Conservation (phyloP, 37 sponge, comb jelly and placozoan species). For the Eunapius fragilis region DNA sequence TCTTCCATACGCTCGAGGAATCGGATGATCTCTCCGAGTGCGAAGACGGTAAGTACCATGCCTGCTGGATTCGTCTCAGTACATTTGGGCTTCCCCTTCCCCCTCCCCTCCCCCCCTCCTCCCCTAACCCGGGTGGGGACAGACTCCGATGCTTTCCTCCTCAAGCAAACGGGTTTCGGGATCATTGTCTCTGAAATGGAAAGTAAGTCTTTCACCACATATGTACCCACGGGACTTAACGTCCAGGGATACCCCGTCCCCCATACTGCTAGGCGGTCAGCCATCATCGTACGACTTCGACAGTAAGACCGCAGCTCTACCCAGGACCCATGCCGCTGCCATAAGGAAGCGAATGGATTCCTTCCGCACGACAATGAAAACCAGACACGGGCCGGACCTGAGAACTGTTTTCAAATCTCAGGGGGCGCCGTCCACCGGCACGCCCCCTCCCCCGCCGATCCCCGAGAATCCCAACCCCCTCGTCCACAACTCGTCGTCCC, state of each 20-base stretch:
- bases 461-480: not conserved
- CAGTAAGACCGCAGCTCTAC: conserved; percentile 17
- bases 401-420: conserved; percentile 2
- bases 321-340: conserved; percentile 34
- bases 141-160: conserved; percentile 51
- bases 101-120: not conserved
- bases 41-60: not conserved
- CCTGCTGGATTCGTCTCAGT: not conserved
- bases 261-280: not conserved
- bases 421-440: not conserved
- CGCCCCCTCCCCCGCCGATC: not conserved
- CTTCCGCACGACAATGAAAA: conserved; percentile 50
- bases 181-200: conserved; percentile 40
- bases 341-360: conserved; percentile 61
- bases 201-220: conserved; percentile 26
- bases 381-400: not conserved
- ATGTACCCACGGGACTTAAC: not conserved
- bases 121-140: no score
- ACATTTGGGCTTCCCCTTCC: conserved; percentile 6
- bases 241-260: not conserved
- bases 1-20: not conserved
- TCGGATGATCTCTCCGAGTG: not conserved
- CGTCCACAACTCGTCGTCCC: not conserved
- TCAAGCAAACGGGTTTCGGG: conserved; percentile 51
- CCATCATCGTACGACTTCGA: not conserved